phyloP scores from a whole-genome alignment of 2,113 vertebrate species.

The Notothenia rossii region DNA sequence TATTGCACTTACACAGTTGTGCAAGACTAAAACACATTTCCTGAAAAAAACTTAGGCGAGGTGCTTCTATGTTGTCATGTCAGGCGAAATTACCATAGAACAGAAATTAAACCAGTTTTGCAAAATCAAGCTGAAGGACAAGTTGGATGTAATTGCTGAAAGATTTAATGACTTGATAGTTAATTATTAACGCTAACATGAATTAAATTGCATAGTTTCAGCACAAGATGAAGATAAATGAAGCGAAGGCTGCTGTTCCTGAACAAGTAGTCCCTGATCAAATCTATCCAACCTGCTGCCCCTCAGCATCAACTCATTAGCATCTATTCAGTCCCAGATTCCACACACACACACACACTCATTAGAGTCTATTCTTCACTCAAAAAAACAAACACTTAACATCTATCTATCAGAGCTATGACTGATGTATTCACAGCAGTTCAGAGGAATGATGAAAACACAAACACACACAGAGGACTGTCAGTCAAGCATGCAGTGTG shows the following conservation, averaged over 20 bases:
- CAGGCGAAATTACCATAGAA: not conserved
- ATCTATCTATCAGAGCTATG: not conserved
- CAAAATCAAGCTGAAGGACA: not conserved
- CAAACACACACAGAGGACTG: not conserved
- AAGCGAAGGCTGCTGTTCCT: not conserved
- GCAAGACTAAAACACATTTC: not conserved
- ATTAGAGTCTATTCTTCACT: slow-evolving; percentile 57
- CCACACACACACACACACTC: slow-evolving; percentile 20
- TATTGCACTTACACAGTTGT: not conserved
- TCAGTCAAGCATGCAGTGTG: slow-evolving; percentile 14
- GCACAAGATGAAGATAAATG: too few relatives aligned
- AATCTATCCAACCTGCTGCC: slow-evolving; percentile 13
- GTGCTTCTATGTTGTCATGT: too few relatives aligned
- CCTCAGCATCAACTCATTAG: slow-evolving; percentile 43
- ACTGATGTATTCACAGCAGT: slow-evolving; percentile 31
- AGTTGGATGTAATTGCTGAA: not conserved
- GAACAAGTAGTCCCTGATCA: not conserved
- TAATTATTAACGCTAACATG: not conserved
- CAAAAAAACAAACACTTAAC: not conserved
- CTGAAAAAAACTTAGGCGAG: not conserved
- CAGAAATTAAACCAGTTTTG: not conserved
- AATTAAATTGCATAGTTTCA: not conserved
- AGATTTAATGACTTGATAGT: not conserved
- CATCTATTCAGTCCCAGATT: slow-evolving; percentile 44
- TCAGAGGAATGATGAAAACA: slow-evolving; percentile 18